These are phyloP conservation scores for Eupithecia subumbrata DNA, from an alignment of 2,888 invertebrate species.

Conservation along the genomic window DNA sequence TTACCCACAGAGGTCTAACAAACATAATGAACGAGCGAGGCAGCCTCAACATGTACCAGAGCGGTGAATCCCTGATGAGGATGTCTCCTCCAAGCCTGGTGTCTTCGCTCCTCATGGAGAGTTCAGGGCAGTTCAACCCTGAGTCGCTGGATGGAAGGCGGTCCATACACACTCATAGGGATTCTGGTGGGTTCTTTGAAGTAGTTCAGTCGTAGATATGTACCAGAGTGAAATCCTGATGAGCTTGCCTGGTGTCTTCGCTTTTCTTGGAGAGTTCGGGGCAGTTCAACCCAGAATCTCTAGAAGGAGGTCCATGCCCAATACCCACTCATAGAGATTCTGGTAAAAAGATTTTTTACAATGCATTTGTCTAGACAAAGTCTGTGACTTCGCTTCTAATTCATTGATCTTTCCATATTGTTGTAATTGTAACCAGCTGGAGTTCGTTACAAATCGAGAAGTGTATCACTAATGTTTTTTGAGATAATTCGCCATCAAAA, in stretches of 20 bases:
- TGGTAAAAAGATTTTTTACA: slow-evolving; percentile 49
- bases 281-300: slow-evolving; percentile 71
- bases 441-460: too few species aligned
- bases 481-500: too few species aligned
- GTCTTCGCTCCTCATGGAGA: slow-evolving; percentile 82
- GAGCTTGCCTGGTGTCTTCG: slow-evolving; percentile 85
- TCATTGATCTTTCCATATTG: too few species aligned
- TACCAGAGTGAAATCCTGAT: slow-evolving; percentile 66
- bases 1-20: slow-evolving; percentile 63
- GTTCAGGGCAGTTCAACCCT: slow-evolving; percentile 73
- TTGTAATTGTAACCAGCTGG: too few species aligned
- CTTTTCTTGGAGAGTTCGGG: slow-evolving; percentile 78
- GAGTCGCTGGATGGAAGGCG: slow-evolving; percentile 72
- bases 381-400: too few species aligned
- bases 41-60: slow-evolving; percentile 78
- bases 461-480: too few species aligned
- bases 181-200: too few species aligned
- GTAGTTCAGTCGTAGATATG: too few species aligned
- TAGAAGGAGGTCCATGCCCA: slow-evolving; percentile 66
- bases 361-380: too few species aligned
- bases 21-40: slow-evolving; percentile 71
- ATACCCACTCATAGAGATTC: slow-evolving; percentile 62
- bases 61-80: slow-evolving; percentile 76
- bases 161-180: slow-evolving; percentile 62
- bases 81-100: slow-evolving; percentile 86